Evolutionary conservation across 1,140 invertebrate genomes (phyloP).

Genomic region (Rhopalosiphum padi): DNA sequence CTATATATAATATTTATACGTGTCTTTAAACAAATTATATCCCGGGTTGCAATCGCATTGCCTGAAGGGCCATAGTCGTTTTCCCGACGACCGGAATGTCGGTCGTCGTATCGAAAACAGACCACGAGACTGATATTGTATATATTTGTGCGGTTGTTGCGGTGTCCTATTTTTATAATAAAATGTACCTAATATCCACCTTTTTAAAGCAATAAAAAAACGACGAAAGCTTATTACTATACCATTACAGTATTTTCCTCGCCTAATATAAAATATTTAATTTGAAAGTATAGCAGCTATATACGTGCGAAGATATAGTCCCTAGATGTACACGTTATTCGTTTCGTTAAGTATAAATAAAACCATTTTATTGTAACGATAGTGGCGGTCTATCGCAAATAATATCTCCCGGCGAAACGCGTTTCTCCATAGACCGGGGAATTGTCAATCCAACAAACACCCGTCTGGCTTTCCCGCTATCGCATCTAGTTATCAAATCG

Average conservation of each 20-base stretch:
- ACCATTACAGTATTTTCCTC: background rate
- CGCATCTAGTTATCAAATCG: background rate
- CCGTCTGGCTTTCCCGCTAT: background rate
- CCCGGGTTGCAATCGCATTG: slow-evolving; percentile 5
- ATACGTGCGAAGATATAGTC: background rate
- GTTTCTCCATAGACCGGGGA: background rate
- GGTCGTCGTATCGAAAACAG: background rate
- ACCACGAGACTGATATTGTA: background rate
- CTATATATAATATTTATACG: background rate
- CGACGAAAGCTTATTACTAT: background rate
- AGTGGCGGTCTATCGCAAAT: background rate
- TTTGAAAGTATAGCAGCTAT: background rate
- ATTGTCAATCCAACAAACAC: background rate
- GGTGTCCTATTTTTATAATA: background rate
- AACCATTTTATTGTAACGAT: background rate
- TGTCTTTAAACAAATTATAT: background rate
- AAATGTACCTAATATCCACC: background rate
- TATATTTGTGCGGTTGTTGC: background rate
- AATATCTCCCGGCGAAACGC: background rate
- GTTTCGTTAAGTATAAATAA: background rate
- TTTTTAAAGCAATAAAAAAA: background rate
- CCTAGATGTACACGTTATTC: background rate
- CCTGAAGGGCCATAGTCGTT: background rate
- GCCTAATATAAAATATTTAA: background rate
- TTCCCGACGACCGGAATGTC: background rate